Percentiles rank a stretch among this genome's conserved stretches.
Conservation (phyloP, 1,140 invertebrate genomes). For the Adelges cooleyi region DNA sequence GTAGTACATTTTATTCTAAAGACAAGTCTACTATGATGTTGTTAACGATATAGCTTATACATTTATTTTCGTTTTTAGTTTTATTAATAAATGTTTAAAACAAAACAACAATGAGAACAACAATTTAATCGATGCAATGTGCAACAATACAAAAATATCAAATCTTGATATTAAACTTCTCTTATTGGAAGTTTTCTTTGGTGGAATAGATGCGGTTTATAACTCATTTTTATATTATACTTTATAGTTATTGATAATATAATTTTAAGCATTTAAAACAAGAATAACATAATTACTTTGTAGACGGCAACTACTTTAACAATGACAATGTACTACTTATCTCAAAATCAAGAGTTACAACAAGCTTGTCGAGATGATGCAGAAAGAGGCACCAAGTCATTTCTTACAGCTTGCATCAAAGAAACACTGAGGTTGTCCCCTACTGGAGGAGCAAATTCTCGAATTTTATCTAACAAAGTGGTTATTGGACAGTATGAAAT, state of each 20-base stretch:
- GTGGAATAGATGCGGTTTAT: conserved; percentile 38
- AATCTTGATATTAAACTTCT: conserved; percentile 36
- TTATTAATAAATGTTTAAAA: conserved; percentile 30
- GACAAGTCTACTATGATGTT: no score
- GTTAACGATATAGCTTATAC: not conserved
- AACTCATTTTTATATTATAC: conserved; percentile 28
- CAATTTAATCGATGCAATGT: conserved; percentile 35
- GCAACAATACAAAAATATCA: conserved; percentile 34
- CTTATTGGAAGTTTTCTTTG: conserved; percentile 38
- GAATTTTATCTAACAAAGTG: conserved; percentile 39
- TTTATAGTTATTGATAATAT: not conserved
- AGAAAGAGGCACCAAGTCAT: conserved; percentile 40
- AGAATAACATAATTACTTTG: conserved; percentile 36
- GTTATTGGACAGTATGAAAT: conserved; percentile 41
- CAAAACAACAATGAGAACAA: conserved; percentile 21
- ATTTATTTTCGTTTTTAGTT: conserved; percentile 27
- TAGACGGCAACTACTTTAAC: conserved; percentile 42
- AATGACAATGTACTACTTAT: conserved; percentile 48
- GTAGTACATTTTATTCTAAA: conserved; percentile 29
- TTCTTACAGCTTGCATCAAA: conserved; percentile 52
- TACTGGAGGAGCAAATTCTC: conserved; percentile 40
- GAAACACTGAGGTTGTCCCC: conserved; percentile 49
- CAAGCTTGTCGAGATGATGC: conserved; percentile 42
- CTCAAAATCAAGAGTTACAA: conserved; percentile 42
- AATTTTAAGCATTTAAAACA: not conserved